Evolutionary conservation across 37 sponge, comb jelly and placozoan genomes (phyloP).

Genomic region (Halichondria panicea): DNA sequence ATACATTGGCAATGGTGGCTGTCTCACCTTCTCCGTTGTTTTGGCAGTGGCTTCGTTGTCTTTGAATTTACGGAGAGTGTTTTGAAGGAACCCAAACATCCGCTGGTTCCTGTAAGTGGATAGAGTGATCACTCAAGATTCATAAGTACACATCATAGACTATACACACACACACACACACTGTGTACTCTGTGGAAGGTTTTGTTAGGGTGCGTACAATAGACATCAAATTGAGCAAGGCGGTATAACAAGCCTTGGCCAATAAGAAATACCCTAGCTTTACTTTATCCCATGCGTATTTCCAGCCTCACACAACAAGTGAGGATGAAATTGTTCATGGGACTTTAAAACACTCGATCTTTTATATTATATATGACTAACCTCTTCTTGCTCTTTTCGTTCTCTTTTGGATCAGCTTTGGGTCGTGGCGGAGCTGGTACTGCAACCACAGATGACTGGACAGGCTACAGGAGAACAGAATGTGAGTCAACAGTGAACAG

Average conservation of each 20-base stretch:
- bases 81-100: constrained; percentile 88
- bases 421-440: constrained; percentile 61
- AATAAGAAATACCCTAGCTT: too few relatives aligned
- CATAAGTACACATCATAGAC: background rate
- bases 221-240: too few relatives aligned
- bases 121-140: background rate
- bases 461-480: constrained; percentile 31
- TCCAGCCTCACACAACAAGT: too few relatives aligned
- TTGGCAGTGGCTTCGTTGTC: constrained; percentile 28
- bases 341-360: background rate
- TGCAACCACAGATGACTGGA: constrained; percentile 72
- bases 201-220: too few relatives aligned
- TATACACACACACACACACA: background rate
- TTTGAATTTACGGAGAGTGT: constrained; percentile 83
- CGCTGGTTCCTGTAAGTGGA: constrained; percentile 68
- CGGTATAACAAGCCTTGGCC: too few relatives aligned
- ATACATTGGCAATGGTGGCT: background rate
- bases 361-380: background rate
- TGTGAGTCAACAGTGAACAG: background rate
- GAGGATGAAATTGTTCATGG: background rate
- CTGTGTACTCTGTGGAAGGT: too few relatives aligned
- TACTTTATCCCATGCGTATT: too few relatives aligned
- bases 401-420: constrained; percentile 22
- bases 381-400: constrained; percentile 54
- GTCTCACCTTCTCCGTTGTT: constrained; percentile 53